Evolutionary conservation across 2,797 vertebrate species (phyloP), one percentile per base, ranked within the genome.

Genomic region (Mormyrus hasselquistii): DNA sequence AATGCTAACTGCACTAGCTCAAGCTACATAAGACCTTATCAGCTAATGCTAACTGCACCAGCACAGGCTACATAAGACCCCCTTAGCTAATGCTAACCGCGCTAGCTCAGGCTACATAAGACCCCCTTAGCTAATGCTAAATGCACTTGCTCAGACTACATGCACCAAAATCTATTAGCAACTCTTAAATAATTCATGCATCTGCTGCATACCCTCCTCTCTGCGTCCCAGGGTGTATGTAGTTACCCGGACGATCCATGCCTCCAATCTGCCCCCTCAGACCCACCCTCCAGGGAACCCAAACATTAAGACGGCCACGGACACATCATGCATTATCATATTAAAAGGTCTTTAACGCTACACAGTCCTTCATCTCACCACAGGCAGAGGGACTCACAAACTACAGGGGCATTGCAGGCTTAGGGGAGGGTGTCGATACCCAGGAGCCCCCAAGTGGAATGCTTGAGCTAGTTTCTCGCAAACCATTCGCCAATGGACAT

Each of bases 301-400:
- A 93, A 90, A 92, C 93, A 91, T 94, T 93, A 92, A 93, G 94
- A 94, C 93, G 88, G 90, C 49, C 85, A 90, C 91, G 93, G 93
- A 93, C 91, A 92, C 92, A 93, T 93, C 91, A 92, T 90, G 92
- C 91, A 94, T 94, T 95, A 95, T 95, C 94, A 95, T 95, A 95
- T 95, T 95, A 95, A 95, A 94, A 93, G 92, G 92, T 93, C 93
- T 95, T 62, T 87, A 87, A 57, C 6, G 53, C 55, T 16, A 87
- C 86, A 53, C 10, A 55, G 84, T 49, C 41, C 50, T 38, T 38
- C 86, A 57, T n/a, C 52, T 38, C 29, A 12, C 34, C 53, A 38
- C 38, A 29, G 49, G 50, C 29, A 29, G 22, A 55, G 82, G 82
- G 49, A 50, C 16, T 41, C 49, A n/a, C n/a, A 29, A 29, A 41